A percentile compares a stretch with the other conserved stretches of the same genome.
Conservation (phyloP, 2,797 vertebrate genomes). For the Perdix hodgsoniae region DNA sequence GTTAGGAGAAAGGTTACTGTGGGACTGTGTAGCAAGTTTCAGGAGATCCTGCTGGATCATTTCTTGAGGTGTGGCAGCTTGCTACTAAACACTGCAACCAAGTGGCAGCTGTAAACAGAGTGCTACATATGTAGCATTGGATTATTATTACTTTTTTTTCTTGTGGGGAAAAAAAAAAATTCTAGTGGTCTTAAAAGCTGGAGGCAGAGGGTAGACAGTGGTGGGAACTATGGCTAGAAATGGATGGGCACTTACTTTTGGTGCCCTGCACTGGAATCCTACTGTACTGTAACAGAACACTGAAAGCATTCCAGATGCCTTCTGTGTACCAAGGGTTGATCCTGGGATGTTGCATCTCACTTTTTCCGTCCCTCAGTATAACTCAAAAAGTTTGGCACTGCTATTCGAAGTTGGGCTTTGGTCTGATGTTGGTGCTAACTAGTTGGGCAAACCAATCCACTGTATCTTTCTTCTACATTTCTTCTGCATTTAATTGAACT, state of each 20-base stretch:
- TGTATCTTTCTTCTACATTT: not conserved
- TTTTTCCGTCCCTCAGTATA: not conserved
- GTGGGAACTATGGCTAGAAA: not conserved
- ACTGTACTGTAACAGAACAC: not conserved
- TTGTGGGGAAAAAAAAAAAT: too few species aligned
- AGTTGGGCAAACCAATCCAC: not conserved
- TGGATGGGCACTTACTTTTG: not conserved
- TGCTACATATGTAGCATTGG: not conserved
- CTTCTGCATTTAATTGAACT: not conserved
- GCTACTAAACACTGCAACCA: not conserved
- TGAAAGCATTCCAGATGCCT: not conserved
- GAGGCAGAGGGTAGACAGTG: not conserved
- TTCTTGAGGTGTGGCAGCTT: not conserved
- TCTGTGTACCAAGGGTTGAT: not conserved
- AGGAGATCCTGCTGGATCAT: not conserved
- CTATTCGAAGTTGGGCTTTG: not conserved
- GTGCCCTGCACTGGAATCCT: not conserved
- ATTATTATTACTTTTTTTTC: not conserved
- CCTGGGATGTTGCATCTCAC: not conserved
- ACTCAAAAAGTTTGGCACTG: not conserved
- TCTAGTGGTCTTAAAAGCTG: not conserved
- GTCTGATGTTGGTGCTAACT: not conserved
- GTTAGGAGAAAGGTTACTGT: not conserved
- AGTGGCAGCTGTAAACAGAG: not conserved
- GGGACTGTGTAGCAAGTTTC: too few species aligned